Conservation (phyloP, 1,140 invertebrate species). For the Aradophagus sp. region DNA sequence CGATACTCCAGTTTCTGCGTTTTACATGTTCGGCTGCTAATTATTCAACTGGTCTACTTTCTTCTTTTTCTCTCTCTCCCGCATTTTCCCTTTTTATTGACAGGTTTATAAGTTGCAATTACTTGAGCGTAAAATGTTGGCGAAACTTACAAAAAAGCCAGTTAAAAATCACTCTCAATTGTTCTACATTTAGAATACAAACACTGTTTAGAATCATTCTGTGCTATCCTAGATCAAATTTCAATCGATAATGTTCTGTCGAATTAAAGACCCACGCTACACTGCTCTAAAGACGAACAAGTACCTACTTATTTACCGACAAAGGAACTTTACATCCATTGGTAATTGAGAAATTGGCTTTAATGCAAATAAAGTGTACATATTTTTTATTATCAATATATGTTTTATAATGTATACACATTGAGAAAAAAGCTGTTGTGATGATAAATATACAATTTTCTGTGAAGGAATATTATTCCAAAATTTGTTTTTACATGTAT, state of each 20-base stretch:
- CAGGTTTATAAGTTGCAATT: slow-evolving; percentile 7
- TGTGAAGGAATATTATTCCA: too few species aligned
- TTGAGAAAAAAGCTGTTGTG: too few species aligned
- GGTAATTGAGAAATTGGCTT: slow-evolving; percentile 20
- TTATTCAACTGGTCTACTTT: too few species aligned
- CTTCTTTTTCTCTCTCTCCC: not conserved
- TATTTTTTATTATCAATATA: slow-evolving; percentile 18
- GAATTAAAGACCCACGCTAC: slow-evolving; percentile 18
- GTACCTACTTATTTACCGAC: slow-evolving; percentile 22
- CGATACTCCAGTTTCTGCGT: too few species aligned
- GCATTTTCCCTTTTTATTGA: not conserved
- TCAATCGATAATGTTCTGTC: slow-evolving; percentile 36
- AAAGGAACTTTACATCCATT: slow-evolving; percentile 15
- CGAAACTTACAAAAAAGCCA: slow-evolving; percentile 14
- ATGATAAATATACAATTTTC: too few species aligned
- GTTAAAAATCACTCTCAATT: slow-evolving; percentile 7
- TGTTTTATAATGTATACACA: too few species aligned
- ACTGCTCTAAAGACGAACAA: slow-evolving; percentile 11
- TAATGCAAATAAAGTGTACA: slow-evolving; percentile 13
- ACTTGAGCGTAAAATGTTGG: slow-evolving; percentile 10
- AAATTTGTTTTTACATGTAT: too few species aligned
- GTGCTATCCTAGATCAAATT: slow-evolving; percentile 33
- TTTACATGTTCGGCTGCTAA: too few species aligned
- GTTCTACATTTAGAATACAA: slow-evolving; percentile 24
- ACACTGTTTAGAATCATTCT: slow-evolving; percentile 20